These are phyloP conservation scores for Phoebastria nigripes DNA, from an alignment of 2,797 vertebrate genomes.

Conservation along the genomic window DNA sequence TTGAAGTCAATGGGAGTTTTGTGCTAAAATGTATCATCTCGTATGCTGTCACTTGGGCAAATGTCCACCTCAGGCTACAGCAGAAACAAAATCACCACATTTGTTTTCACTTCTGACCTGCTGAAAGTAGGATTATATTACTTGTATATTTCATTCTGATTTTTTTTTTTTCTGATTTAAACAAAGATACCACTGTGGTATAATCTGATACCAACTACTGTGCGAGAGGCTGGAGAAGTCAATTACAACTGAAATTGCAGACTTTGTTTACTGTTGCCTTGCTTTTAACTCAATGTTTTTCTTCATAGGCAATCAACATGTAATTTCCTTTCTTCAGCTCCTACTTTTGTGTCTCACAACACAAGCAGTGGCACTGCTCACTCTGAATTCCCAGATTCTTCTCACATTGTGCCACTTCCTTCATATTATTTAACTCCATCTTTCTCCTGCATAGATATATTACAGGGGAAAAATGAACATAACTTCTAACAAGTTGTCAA, in stretches of 20 bases:
- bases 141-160: conserved; percentile 30
- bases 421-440: background rate
- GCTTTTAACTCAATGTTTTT: conserved; percentile 30
- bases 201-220: background rate
- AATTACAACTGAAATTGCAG: conserved; percentile 18
- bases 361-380: background rate
- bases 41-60: background rate
- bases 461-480: background rate
- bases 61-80: conserved; percentile 17
- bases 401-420: background rate
- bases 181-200: conserved; percentile 47
- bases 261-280: conserved; percentile 20
- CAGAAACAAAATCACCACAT: conserved; percentile 23
- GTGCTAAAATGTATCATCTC: conserved; percentile 38
- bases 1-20: conserved; percentile 31
- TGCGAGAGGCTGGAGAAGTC: background rate
- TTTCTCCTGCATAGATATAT: background rate
- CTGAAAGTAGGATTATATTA: conserved; percentile 52
- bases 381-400: conserved; percentile 2
- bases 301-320: background rate
- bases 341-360: background rate
- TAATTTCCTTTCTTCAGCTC: background rate
- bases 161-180: background rate
- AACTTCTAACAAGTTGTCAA: background rate
- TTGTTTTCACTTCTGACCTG: conserved; percentile 41